phyloP scores from a whole-genome alignment of 2,797 vertebrate species.

The Aulostomus chinensis region DNA sequence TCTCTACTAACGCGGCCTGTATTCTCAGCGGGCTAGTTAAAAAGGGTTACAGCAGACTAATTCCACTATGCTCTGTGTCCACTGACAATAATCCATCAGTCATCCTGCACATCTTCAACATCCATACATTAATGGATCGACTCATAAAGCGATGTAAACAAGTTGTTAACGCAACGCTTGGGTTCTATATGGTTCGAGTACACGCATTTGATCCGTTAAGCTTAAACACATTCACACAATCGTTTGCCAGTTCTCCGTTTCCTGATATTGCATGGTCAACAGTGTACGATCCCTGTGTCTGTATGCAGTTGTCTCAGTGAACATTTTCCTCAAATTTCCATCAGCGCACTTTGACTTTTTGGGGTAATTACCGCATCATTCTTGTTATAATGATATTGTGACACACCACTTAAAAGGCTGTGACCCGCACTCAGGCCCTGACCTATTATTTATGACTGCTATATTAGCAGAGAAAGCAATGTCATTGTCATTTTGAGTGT shows the following conservation, averaged over 20 bases:
- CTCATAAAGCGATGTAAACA: conserved; percentile 30
- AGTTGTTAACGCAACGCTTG: conserved; percentile 13
- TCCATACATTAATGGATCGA: conserved; percentile 27
- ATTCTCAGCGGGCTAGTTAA: conserved; percentile 65
- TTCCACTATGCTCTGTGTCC: conserved; percentile 43
- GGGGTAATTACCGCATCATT: conserved; percentile 6
- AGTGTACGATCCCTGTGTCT: too few relatives aligned
- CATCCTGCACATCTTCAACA: conserved; percentile 31
- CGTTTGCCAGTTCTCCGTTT: too few relatives aligned
- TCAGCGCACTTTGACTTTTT: too few relatives aligned
- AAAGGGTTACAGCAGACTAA: conserved; percentile 60
- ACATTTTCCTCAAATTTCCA: too few relatives aligned
- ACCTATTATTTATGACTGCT: too few relatives aligned
- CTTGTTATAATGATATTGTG: conserved; percentile 8
- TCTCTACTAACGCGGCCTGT: conserved; percentile 26
- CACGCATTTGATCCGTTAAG: too few relatives aligned
- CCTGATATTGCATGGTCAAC: too few relatives aligned
- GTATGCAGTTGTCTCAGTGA: too few relatives aligned
- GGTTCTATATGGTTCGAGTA: neutral
- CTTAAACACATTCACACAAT: too few relatives aligned
- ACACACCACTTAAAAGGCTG: neutral
- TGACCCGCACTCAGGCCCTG: conserved; percentile 12
- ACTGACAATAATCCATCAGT: conserved; percentile 66
- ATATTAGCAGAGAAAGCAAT: too few relatives aligned
- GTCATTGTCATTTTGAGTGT: neutral